Evolutionary conservation across 2,888 invertebrate species (phyloP), one percentile per base, ranked within the genome.

Genomic region (Ramazzottius varieornatus): DNA sequence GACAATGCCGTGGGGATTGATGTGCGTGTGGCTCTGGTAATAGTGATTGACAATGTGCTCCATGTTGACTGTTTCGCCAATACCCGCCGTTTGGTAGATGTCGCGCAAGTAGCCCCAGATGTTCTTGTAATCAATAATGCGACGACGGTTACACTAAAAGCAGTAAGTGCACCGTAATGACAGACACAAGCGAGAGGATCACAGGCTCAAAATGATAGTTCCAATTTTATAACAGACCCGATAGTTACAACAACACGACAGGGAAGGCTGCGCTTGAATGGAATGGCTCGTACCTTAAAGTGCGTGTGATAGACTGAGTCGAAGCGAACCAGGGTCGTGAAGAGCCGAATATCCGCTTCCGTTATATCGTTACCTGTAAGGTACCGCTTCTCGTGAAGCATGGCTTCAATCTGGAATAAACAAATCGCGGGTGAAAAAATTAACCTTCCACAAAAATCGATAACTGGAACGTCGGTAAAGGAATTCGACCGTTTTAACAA

Each of bases 321-420:
- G 68, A 75, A 75, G 29, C 75, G 68, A 24, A 75, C 68, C 1
- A 75, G 67, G 4, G 74, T 73, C 1, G 72, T 69, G 67, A 73
- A 74, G 16, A 73, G 68, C 40, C 74, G 68, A 20, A 74, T 67
- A 67, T 75, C 75, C n/a, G 74, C 74, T 66, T 73, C 73, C 4
- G 75, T 75, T n/a, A 75, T 33, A 4, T 32, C 33, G 34, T 69
- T 66, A 20, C 74, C 74, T 2, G 68, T 67, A 20, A 75, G 68
- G 68, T 72, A 75, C 13, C 73, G 69, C 29, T 68, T 66, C 63
- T 70, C 70, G 2, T 71, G 70, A 46, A 74, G 67, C 33, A 73
- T 72, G 1, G 64, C 68, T 64, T 75, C 75, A 8, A 71, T 69
- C 73, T 73, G 66, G 29, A 65, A 66, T 54, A 54, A 8, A 54